Conservation (phyloP, 2,797 vertebrate genomes). For the Rhinoraja longicauda region DNA sequence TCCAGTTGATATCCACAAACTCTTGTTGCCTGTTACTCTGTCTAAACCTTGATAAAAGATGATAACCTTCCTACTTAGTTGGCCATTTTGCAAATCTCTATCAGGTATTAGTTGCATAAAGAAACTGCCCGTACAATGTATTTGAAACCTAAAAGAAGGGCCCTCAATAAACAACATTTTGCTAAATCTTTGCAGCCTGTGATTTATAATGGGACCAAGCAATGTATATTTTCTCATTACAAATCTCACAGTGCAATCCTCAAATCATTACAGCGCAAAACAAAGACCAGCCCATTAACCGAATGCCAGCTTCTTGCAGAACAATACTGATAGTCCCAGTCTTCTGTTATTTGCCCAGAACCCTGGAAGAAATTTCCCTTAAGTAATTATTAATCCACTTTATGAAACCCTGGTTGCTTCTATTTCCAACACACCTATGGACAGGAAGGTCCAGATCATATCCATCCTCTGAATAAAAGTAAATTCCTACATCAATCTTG, state of each 20-base stretch:
- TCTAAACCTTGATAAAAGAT: neutral
- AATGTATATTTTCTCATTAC: neutral
- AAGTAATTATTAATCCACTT: too few species aligned
- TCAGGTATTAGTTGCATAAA: neutral
- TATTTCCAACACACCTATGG: too few species aligned
- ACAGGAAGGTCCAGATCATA: too few species aligned
- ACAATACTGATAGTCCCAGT: too few species aligned
- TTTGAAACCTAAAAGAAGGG: neutral
- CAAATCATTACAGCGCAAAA: too few species aligned
- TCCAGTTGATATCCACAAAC: neutral
- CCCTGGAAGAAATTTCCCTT: too few species aligned
- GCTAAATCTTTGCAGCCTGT: neutral
- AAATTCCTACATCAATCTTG: too few species aligned
- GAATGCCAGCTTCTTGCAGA: too few species aligned
- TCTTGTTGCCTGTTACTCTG: neutral
- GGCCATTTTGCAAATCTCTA: neutral
- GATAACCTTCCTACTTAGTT: neutral
- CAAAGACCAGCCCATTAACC: too few species aligned
- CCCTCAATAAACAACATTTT: neutral
- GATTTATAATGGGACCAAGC: neutral
- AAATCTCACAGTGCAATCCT: neutral
- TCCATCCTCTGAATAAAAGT: too few species aligned
- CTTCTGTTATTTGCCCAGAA: too few species aligned
- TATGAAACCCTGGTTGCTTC: too few species aligned
- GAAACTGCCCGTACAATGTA: neutral